Evolutionary conservation across 2,113 vertebrate species (phyloP).

Genomic region (Chloropsis cyanopogon): DNA sequence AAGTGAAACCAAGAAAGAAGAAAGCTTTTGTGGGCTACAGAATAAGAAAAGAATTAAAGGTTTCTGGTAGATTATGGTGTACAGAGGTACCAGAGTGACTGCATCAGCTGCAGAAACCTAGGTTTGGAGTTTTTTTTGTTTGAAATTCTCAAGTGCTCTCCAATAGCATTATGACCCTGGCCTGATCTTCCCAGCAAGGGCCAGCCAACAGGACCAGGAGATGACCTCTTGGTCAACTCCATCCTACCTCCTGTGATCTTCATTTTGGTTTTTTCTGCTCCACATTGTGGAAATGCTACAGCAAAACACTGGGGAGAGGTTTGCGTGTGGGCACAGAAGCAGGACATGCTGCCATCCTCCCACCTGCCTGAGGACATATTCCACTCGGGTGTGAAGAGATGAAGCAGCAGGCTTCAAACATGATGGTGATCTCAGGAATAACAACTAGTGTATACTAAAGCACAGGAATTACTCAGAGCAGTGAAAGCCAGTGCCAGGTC

Average conservation of each 20-base stretch:
- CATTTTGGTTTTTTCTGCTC: not conserved
- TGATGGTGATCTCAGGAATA: not conserved
- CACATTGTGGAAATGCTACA: not conserved
- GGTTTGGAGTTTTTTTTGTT: not conserved
- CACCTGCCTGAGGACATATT: not conserved
- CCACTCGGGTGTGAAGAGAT: not conserved
- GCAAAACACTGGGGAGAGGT: not conserved
- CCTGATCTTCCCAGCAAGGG: not conserved
- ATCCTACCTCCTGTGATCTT: not conserved
- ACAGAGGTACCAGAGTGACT: not conserved
- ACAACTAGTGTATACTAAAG: not conserved
- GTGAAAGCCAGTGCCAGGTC: not conserved
- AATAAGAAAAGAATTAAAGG: not conserved
- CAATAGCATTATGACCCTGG: fast-evolving
- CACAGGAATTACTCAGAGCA: not conserved
- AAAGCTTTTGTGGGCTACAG: not conserved
- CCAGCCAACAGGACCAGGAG: not conserved
- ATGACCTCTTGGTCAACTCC: not conserved
- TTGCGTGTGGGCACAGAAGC: fast-evolving
- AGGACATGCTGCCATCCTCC: not conserved
- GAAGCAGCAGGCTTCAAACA: not conserved
- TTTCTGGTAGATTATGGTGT: not conserved
- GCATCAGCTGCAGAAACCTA: not conserved
- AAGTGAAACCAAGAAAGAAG: not conserved
- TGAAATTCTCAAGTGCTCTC: not conserved